Conservation (phyloP, 2,797 vertebrate genomes). For the Mionectes olivaceus region DNA sequence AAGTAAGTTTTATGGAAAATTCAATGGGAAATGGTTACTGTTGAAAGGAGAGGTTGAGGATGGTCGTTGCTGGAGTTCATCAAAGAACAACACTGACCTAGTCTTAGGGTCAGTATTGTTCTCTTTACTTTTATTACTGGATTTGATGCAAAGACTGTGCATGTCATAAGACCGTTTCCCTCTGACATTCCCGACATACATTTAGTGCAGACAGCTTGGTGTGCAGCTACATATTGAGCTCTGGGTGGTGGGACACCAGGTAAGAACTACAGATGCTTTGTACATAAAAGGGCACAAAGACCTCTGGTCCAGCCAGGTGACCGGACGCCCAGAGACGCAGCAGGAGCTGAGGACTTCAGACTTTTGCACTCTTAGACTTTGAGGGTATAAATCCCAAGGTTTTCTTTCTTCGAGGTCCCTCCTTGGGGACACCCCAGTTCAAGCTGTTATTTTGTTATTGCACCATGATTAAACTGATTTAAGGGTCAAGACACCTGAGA, state of each 20-base stretch:
- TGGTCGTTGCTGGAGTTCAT: background rate
- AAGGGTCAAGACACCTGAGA: fast-evolving
- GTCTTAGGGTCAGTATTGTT: background rate
- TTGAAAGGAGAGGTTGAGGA: background rate
- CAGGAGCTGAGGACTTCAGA: background rate
- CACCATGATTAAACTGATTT: background rate
- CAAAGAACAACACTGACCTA: background rate
- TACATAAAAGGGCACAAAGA: background rate
- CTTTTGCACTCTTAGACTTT: fast-evolving
- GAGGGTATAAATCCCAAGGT: background rate
- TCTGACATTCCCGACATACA: background rate
- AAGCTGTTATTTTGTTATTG: background rate
- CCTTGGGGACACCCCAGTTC: background rate
- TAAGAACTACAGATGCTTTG: background rate
- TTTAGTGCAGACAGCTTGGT: background rate
- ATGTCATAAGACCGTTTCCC: background rate
- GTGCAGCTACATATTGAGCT: background rate
- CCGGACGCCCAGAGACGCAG: fast-evolving
- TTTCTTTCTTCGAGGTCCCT: background rate
- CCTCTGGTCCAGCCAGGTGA: background rate
- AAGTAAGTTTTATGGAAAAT: background rate
- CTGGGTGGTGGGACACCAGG: background rate
- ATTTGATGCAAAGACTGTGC: background rate
- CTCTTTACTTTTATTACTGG: background rate
- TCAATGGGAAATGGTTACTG: background rate